phyloP scores from a whole-genome alignment of 2,113 vertebrate species.

The Laticauda colubrina region DNA sequence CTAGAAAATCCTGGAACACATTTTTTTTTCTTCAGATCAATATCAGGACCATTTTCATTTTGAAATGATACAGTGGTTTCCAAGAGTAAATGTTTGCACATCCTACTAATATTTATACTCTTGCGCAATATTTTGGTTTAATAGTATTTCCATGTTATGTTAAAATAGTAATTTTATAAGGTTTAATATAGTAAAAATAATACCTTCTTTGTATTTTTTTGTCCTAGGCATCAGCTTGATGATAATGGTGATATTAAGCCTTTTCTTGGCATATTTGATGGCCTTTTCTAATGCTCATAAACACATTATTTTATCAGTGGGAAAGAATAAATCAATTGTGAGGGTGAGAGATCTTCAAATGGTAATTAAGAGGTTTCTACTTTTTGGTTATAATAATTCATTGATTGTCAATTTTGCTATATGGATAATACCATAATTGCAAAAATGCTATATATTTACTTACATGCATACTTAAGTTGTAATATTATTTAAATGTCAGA shows the following conservation, averaged over 20 bases:
- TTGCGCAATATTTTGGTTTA: constrained; percentile 24
- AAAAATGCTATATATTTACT: background rate
- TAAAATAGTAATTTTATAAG: constrained; percentile 2
- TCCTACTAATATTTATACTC: background rate
- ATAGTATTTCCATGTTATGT: constrained; percentile 2
- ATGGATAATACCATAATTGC: background rate
- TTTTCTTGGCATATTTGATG: constrained; percentile 91
- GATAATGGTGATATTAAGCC: constrained; percentile 73
- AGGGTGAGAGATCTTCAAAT: constrained; percentile 32
- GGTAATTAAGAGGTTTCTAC: constrained; percentile 23
- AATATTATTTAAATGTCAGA: background rate
- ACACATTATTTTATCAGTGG: constrained; percentile 16
- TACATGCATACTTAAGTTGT: background rate
- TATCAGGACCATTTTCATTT: background rate
- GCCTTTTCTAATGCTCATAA: constrained; percentile 77
- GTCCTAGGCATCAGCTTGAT: constrained; percentile 51
- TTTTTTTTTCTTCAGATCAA: background rate
- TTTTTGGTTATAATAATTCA: constrained; percentile 15
- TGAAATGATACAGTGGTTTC: background rate
- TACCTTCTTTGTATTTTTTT: constrained; percentile 41
- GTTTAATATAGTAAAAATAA: constrained; percentile 27
- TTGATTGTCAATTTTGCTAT: constrained; percentile 23
- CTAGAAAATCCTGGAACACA: background rate
- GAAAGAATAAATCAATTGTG: constrained; percentile 11
- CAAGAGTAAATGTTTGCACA: background rate